Evolutionary conservation across 2,888 invertebrate species (phyloP), one percentile per base, ranked within the genome.

Genomic region (Drosophila atroscutellata): DNA sequence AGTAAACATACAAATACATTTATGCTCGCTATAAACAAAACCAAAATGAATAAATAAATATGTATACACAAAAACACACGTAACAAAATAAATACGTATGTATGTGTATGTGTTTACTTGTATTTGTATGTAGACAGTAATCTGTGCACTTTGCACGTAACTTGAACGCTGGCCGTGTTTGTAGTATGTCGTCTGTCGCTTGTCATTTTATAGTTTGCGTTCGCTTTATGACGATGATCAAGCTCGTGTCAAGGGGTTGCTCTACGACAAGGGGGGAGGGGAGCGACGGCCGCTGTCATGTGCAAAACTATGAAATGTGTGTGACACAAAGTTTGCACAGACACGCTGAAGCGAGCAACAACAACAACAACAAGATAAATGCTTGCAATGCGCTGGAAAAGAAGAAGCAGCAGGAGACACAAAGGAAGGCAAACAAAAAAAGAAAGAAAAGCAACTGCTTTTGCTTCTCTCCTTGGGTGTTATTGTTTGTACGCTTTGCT

Each of bases 61-160:
- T 74, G 28, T 55, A 47, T n/a, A 36, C 24, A 54, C 18, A 26
- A n/a, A 39, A 6, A 32, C 7, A 4, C 3, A 15, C 45, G 24
- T 45, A 8, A 45, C 8, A 49, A 66, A 51, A 63, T 65, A 59
- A 26, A 50, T 56, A 30, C 24, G 26, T 20, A 47, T 15, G 24
- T 24, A 58, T 34, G 37, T 34, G 39, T n/a, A 18, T 51, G 45
- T 56, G n/a, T 45, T 24, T 45, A 24, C 20, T 15, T 45, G 7
- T 8, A 24, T 61, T 54, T 30, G 26, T 61, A 26, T 60, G 42
- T 36, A 42, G 30, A 37, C 47, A 54, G 61, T 60, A 71, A 72
- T 71, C 58, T 71, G 61, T 78, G 77, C 78, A 79, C 77, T 78
- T 77, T 77, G 77, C 77, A 77, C 77, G 79, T 77, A 77, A 67